phyloP scores from a whole-genome alignment of 2,797 vertebrate genomes.

The Pogoniulus pusillus region DNA sequence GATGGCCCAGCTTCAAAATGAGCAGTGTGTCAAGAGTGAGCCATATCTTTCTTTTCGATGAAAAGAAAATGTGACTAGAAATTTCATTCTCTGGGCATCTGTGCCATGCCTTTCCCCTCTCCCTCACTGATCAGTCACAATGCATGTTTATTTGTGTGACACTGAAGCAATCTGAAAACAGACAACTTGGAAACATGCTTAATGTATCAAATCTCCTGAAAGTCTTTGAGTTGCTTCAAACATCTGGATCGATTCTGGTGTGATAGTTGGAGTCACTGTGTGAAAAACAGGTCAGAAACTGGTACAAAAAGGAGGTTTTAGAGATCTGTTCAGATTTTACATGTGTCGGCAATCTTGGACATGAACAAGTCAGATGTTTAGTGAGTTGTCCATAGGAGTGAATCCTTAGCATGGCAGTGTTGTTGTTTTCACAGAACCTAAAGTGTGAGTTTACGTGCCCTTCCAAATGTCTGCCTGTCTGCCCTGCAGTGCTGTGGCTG shows the following conservation, averaged over 20 bases:
- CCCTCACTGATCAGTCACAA: neutral
- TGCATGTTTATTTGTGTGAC: neutral
- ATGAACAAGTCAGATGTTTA: neutral
- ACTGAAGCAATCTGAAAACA: neutral
- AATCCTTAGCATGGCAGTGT: neutral
- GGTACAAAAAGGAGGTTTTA: neutral
- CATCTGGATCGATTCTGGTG: neutral
- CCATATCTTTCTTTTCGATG: neutral
- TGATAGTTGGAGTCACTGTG: neutral
- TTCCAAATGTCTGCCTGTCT: neutral
- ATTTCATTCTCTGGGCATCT: neutral
- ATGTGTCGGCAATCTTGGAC: neutral
- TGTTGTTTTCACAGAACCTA: neutral
- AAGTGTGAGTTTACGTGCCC: neutral
- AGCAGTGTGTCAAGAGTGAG: neutral
- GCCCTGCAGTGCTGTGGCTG: neutral
- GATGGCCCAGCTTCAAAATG: neutral
- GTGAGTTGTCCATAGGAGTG: neutral
- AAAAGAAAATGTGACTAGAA: neutral
- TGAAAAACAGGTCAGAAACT: neutral
- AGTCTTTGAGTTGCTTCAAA: neutral
- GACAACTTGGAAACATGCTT: neutral
- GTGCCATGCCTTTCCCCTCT: neutral
- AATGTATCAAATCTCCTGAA: neutral
- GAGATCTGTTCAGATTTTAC: neutral